phyloP scores from a whole-genome alignment of 2,888 invertebrate species.

The Sinohyriopsis cumingii region DNA sequence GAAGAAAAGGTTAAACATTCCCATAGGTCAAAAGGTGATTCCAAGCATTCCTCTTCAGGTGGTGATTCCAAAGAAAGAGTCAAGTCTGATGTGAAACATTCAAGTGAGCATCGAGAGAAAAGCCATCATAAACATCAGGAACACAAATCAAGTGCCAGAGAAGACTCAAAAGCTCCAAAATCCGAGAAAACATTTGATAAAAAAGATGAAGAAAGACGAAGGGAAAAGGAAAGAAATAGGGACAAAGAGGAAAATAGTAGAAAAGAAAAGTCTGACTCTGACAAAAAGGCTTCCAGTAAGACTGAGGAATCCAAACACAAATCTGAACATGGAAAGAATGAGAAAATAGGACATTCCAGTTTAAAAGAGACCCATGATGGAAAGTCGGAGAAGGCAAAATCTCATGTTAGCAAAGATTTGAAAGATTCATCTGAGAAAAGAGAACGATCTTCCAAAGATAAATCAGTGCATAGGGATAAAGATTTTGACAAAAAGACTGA shows the following conservation, averaged over 20 bases:
- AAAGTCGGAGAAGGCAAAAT: not conserved
- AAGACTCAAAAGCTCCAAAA: slow-evolving; percentile 2
- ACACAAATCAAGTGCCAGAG: slow-evolving; percentile 3
- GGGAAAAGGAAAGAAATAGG: slow-evolving; percentile 1
- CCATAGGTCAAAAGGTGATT: not conserved
- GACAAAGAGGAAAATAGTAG: too few relatives aligned
- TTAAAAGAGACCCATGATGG: too few relatives aligned
- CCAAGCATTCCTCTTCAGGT: slow-evolving; percentile 1
- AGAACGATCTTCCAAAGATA: not conserved
- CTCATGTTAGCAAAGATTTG: not conserved
- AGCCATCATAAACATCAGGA: slow-evolving; percentile 1
- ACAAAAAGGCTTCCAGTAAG: too few relatives aligned
- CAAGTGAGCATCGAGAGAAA: not conserved
- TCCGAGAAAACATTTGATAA: slow-evolving; percentile 10
- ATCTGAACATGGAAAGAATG: too few relatives aligned
- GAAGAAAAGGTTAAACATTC: not conserved
- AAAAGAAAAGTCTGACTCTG: too few relatives aligned
- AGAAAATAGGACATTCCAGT: too few relatives aligned
- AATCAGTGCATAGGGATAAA: not conserved
- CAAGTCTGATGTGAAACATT: slow-evolving; percentile 7
- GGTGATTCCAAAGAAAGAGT: slow-evolving; percentile 6
- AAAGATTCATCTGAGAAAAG: slow-evolving; percentile 4
- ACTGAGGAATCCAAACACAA: too few relatives aligned
- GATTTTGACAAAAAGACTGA: not conserved
- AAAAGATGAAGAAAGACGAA: not conserved